Base-by-base conservation (phyloP, 1,140 invertebrate genomes). In the Drosophila mayri region DNA sequence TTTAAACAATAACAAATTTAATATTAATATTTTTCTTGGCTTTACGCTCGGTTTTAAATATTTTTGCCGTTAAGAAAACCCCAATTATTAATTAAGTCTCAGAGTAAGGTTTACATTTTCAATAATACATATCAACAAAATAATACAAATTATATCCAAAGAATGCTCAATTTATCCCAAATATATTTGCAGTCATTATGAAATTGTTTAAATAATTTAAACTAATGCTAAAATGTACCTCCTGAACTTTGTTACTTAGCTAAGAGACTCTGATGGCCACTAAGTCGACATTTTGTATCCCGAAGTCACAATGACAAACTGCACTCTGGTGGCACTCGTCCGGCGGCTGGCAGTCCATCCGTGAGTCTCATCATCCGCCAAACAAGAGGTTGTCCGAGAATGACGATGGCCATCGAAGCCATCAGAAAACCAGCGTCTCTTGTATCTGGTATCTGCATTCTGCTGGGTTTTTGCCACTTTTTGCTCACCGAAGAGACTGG, bases 391-490 rank as follows among this genome's bases (percentile, higher is more conserved):
- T 32, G 35, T 41, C 52, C 28, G 22, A 28, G 70, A 68, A 70
- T 52, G 66, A 70, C n/a, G 64, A 60, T 72, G 70, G 70, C 58
- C 66, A 71, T 71, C 46, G 57, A 14, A 38, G 62, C 8, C 28
- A 32, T 28, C 32, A 0, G 28, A 59, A 0, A 14, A 58, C 16
- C 28, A 28, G 57, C 18, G 43, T n/a, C 25, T 58, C 32, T 66
- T 71, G 68, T 72, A 72, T 72, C 68, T 72, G 41, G 70, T 60
- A 73, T 73, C 70, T 73, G 70, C 68, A 72, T 72, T 72, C 67
- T 72, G 67, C 16, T 60, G 25, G 35, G 20, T 46, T 38, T 62
- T 49, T 71, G 52, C 68, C 40, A 71, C 68, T 72, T 72, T 72
- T 72, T 72, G 44, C 44, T 18, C 67, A 11, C 20, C 20, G 3